Evolutionary conservation across 2,113 vertebrate genomes (phyloP).

Genomic region (Chaenocephalus aceratus): DNA sequence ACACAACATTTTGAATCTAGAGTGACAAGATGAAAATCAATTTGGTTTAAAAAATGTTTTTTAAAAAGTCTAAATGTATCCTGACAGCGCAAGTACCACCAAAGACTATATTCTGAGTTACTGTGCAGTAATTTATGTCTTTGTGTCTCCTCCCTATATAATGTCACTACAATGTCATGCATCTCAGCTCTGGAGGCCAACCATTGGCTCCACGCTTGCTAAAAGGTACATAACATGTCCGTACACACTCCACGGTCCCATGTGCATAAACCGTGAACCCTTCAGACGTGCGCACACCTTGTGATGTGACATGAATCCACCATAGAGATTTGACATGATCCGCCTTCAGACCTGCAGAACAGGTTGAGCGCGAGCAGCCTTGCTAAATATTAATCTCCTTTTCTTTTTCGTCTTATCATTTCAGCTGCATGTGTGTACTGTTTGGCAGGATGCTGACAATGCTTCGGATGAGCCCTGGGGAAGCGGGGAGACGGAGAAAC

Average conservation of each 20-base stretch:
- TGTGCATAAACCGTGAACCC: slow-evolving; percentile 36
- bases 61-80: not conserved
- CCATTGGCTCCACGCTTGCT: slow-evolving; percentile 39
- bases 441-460: slow-evolving; percentile 68
- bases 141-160: slow-evolving; percentile 13
- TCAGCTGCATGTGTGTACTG: slow-evolving; percentile 51
- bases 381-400: slow-evolving; percentile 55
- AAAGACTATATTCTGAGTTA: not conserved
- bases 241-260: slow-evolving; percentile 51
- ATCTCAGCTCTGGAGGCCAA: slow-evolving; percentile 2
- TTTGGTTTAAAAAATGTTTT: not conserved
- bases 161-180: slow-evolving; percentile 18
- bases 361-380: not conserved
- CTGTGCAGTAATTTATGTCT: not conserved
- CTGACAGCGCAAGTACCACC: not conserved
- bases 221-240: slow-evolving; percentile 58
- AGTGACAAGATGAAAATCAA: not conserved
- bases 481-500: slow-evolving; percentile 55
- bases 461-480: slow-evolving; percentile 58
- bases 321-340: slow-evolving; percentile 33
- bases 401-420: slow-evolving; percentile 55
- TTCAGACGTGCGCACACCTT: slow-evolving; percentile 52
- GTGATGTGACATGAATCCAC: slow-evolving; percentile 62
- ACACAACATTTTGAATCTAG: not conserved
- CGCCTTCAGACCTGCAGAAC: slow-evolving; percentile 11